Base-by-base conservation (phyloP, 2,888 invertebrate genomes). In the Tridacna crocea region DNA sequence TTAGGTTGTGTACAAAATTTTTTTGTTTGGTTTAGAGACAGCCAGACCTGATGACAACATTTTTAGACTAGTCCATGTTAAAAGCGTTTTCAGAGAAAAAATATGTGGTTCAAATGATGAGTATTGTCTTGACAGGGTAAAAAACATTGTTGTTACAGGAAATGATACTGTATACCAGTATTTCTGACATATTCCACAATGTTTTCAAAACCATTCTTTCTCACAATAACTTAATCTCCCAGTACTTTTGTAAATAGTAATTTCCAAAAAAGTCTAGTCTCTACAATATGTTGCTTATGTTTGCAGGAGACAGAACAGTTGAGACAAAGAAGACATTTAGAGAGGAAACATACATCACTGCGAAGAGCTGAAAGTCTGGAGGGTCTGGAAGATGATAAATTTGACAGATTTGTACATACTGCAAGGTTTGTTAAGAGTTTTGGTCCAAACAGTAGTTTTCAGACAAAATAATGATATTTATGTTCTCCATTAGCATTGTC, bases 221-320 rank as follows among this genome's bases (percentile, higher is more conserved):
- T 13, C n/a, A 65, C 2, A 55, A 8, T 36, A 2, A 36, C 8
- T 36, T 4, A 36, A 19, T 3, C 55, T 55, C 55, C 55, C 3
- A 3, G 3, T 55, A 55, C 2, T 55, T 15, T 55, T 1, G 15
- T 15, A 19, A 55, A 19, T 2, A 55, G 55, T 19, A 6, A 55
- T 3, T 55, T 15, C 19, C 17, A 55, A 11, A 55, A 19, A 19
- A 55, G 19, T 55, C 19, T 4, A 13, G 8, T 8, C 13, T 61
- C 3, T 61, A n/a, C 61, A 10, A 36, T 6, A 6, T 66, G 17
- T 36, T 26, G 6, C 36, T 36, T 2, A 8, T 36, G 12, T 75
- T 84, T 88, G 11, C 84, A 94, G 93, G 94, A 94, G 81, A 94
- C 94, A 24, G 93, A 93, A 51, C 91, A 92, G 76, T 76, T 94